Evolutionary conservation across 2,888 invertebrate genomes (phyloP).

Genomic region (Ellobium chinense): DNA sequence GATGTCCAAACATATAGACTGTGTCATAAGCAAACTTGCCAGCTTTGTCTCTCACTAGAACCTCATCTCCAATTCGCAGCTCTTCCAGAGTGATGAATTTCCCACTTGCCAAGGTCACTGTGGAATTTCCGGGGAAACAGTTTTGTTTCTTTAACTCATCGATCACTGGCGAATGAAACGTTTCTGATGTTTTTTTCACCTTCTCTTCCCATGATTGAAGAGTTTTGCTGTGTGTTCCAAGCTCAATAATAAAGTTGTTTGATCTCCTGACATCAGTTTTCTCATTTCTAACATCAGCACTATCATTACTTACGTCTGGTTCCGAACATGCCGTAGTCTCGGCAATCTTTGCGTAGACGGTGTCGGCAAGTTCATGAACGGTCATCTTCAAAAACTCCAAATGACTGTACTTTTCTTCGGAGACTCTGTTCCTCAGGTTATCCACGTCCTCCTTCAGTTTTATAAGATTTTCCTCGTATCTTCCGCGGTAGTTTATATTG

Average conservation of each 20-base stretch:
- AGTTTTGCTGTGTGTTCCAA: not conserved
- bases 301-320: not conserved
- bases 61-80: constrained; percentile 14
- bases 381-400: constrained; percentile 21
- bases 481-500: no score
- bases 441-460: constrained; percentile 23
- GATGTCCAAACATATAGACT: constrained; percentile 46
- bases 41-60: constrained; percentile 1
- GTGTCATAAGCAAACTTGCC: constrained; percentile 27
- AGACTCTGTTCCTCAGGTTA: not conserved
- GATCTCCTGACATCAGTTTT: not conserved
- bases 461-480: no score
- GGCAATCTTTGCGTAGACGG: not conserved
- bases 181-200: not conserved
- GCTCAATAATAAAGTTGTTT: not conserved
- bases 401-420: constrained; percentile 12
- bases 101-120: constrained; percentile 11
- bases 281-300: not conserved
- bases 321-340: not conserved
- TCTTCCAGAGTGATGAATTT: constrained; percentile 16
- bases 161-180: not conserved
- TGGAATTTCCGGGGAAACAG: not conserved
- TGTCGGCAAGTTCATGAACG: constrained; percentile 35
- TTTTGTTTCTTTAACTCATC: not conserved
- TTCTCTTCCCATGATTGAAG: no score